phyloP scores from a whole-genome alignment of 64 coral and sea anemone genomes.

The Hydrozoanthus tunicans region DNA sequence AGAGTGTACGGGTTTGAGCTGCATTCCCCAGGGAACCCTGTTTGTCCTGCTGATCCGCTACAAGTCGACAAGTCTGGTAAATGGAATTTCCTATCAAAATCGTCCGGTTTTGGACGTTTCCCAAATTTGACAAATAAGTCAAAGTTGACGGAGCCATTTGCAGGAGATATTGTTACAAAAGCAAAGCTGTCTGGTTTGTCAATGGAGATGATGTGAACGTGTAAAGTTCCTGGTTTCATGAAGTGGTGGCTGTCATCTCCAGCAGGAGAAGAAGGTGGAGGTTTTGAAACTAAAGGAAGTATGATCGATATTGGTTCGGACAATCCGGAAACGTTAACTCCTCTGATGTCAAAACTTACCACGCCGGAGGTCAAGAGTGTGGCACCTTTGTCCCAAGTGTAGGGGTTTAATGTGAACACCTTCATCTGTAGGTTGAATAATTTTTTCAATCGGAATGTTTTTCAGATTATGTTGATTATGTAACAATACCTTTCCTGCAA shows the following conservation, averaged over 20 bases:
- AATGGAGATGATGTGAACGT: slow-evolving; percentile 11
- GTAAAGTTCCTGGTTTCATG: slow-evolving; percentile 14
- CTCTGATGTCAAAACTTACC: slow-evolving; percentile 1
- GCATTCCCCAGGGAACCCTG: neutral
- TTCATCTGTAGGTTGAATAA: slow-evolving; percentile 34
- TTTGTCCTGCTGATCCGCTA: neutral
- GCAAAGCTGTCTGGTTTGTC: neutral
- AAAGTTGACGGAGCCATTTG: slow-evolving; percentile 4
- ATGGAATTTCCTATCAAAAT: neutral
- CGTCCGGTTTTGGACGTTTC: slow-evolving; percentile 18
- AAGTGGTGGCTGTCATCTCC: neutral
- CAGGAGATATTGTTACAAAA: slow-evolving; percentile 10
- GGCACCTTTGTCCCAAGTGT: slow-evolving; percentile 37
- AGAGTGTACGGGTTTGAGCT: slow-evolving; percentile 9
- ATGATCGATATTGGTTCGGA: slow-evolving; percentile 21
- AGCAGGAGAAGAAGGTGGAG: neutral
- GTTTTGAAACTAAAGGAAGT: neutral
- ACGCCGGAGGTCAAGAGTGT: slow-evolving; percentile 8
- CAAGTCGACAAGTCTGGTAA: slow-evolving; percentile 32
- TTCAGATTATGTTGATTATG: too few relatives aligned
- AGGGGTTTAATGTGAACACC: slow-evolving; percentile 21
- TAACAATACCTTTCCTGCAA: too few relatives aligned
- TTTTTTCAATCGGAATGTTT: neutral
- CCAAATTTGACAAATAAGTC: slow-evolving; percentile 31
- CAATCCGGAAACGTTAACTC: slow-evolving; percentile 8